A percentile compares a stretch with the other conserved stretches of the same genome.
Evolutionary conservation across 2,888 invertebrate genomes (phyloP).

Genomic region (Tanypteryx hageni): DNA sequence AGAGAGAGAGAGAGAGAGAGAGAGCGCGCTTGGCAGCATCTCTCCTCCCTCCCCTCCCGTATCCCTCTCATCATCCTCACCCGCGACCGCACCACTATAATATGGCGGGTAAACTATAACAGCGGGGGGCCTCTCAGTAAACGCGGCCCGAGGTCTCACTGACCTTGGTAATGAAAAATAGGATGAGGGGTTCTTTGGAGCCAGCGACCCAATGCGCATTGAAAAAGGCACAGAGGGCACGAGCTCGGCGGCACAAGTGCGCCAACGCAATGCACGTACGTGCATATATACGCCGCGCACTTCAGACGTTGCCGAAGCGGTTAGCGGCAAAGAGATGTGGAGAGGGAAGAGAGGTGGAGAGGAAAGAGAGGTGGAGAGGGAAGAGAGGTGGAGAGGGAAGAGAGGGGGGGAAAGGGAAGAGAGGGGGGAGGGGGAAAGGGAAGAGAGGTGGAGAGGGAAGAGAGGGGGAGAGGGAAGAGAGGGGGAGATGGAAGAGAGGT

Average conservation of each 20-base stretch:
- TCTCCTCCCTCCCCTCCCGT: neutral
- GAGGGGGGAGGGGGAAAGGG: neutral
- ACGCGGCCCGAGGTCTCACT: conserved; percentile 7
- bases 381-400: neutral
- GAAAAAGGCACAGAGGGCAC: neutral
- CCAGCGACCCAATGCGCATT: neutral
- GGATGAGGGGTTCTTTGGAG: conserved; percentile 4
- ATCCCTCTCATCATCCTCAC: neutral
- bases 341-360: neutral
- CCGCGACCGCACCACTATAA: conserved; percentile 2
- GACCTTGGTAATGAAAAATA: conserved; percentile 58
- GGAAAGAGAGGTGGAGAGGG: neutral
- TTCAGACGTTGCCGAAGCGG: neutral
- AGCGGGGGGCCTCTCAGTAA: neutral
- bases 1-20: neutral
- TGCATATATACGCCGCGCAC: neutral
- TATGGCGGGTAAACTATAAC: neutral
- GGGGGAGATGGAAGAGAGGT: neutral
- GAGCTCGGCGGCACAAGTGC: neutral
- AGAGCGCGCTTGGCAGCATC: neutral
- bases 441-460: neutral
- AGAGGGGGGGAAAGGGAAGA: neutral
- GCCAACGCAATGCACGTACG: neutral
- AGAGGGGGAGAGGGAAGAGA: neutral
- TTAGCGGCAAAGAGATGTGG: neutral